Percentiles rank a stretch among this genome's conserved stretches.
phyloP scores from a whole-genome alignment of 2,113 vertebrate genomes.

The Percopsis transmontana region DNA sequence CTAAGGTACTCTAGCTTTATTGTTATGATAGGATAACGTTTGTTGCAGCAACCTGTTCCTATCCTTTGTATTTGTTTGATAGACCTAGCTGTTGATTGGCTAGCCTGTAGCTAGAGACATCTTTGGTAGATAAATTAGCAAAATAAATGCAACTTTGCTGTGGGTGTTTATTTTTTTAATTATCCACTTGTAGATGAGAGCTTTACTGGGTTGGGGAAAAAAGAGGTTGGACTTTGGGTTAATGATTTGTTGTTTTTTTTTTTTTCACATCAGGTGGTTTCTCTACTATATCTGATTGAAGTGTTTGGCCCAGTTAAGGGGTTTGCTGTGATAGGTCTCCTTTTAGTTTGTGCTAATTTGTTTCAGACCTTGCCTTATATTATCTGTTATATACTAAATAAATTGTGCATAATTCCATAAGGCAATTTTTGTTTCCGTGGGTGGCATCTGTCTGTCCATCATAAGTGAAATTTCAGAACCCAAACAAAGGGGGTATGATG shows the following conservation, averaged over 20 bases:
- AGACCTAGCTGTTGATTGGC: no score
- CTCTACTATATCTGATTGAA: constrained; percentile 22
- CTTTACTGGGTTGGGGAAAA: constrained; percentile 40
- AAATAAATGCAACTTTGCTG: no score
- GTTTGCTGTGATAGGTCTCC: not conserved
- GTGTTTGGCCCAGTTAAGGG: constrained; percentile 51
- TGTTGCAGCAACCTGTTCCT: no score
- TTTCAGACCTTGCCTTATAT: not conserved
- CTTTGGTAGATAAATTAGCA: no score
- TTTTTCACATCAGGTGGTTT: constrained; percentile 10
- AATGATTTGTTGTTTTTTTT: constrained; percentile 51
- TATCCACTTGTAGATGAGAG: constrained; percentile 42
- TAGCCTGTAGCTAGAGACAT: no score
- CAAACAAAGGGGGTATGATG: no score
- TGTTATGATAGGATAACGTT: no score
- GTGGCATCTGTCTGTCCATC: no score
- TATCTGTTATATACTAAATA: not conserved
- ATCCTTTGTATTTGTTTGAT: no score
- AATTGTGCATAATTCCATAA: not conserved
- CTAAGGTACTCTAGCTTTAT: no score
- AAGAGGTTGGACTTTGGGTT: constrained; percentile 68
- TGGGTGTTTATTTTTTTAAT: no score
- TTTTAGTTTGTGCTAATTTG: not conserved
- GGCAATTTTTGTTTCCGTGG: not conserved
- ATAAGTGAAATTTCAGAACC: no score